phyloP scores from a whole-genome alignment of 2,113 vertebrate species.

The Lophotis ruficrista region DNA sequence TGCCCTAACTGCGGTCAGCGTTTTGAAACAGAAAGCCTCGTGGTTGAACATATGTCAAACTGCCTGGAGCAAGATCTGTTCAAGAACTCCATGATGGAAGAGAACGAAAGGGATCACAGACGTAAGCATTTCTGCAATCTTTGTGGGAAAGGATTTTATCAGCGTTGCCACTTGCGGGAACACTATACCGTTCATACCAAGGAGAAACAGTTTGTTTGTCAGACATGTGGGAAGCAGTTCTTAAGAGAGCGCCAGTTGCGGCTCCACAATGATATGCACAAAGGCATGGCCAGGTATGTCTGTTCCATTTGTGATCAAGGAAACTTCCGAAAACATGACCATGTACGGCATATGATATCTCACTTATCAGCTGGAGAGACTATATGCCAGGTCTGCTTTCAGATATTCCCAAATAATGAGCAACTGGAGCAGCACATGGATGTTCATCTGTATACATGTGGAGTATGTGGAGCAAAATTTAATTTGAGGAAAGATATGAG shows the following conservation, averaged over 20 bases:
- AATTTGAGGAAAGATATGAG: slow-evolving; percentile 98
- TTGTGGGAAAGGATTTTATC: slow-evolving; percentile 97
- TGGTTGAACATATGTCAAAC: slow-evolving; percentile 89
- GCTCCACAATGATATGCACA: slow-evolving; percentile 99
- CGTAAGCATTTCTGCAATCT: slow-evolving; percentile 97
- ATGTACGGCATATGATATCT: slow-evolving; percentile 98
- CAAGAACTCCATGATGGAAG: slow-evolving; percentile 84
- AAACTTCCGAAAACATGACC: slow-evolving; percentile 98
- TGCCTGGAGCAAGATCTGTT: slow-evolving; percentile 92
- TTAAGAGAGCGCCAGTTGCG: slow-evolving; percentile 94
- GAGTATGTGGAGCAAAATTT: slow-evolving; percentile 97
- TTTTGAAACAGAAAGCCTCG: slow-evolving; percentile 89
- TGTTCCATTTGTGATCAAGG: slow-evolving; percentile 98
- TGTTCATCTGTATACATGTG: slow-evolving; percentile 96
- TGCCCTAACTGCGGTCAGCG: slow-evolving; percentile 92
- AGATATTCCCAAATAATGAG: slow-evolving; percentile 94
- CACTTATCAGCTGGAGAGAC: slow-evolving; percentile 95
- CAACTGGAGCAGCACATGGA: slow-evolving; percentile 98
- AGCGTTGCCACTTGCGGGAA: slow-evolving; percentile 97
- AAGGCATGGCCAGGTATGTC: slow-evolving; percentile 96
- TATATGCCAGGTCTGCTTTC: slow-evolving; percentile 99
- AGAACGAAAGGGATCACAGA: slow-evolving; percentile 89
- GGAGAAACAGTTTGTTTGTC: slow-evolving; percentile 98
- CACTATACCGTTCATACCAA: slow-evolving; percentile 99
- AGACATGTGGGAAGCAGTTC: slow-evolving; percentile 98